A percentile compares a stretch with the other conserved stretches of the same genome.
Conservation (phyloP, 1,140 invertebrate species). For the Drosophila oshimai region DNA sequence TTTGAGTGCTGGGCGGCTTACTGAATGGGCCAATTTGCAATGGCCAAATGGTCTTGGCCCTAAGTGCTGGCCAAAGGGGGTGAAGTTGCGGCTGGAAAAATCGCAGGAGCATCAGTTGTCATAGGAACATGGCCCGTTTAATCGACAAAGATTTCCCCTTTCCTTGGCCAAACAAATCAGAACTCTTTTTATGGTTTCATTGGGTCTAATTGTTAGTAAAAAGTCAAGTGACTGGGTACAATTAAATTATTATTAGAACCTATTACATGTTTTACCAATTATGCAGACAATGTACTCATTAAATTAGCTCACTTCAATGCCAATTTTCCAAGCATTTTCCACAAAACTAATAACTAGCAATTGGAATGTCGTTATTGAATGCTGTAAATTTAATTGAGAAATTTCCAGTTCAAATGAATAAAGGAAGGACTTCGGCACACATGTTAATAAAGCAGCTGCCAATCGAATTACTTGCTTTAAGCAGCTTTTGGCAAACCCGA, state of each 20-base stretch:
- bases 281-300: not conserved
- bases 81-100: not conserved
- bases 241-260: not conserved
- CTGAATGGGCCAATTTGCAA: slow-evolving; percentile 29
- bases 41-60: slow-evolving; percentile 15
- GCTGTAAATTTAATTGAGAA: slow-evolving; percentile 1
- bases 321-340: not conserved
- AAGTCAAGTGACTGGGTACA: not conserved
- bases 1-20: slow-evolving; percentile 24
- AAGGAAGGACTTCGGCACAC: not conserved
- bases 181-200: not conserved
- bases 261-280: not conserved
- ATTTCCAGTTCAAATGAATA: not conserved
- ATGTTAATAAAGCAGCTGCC: slow-evolving; percentile 33
- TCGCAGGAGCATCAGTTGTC: slow-evolving; percentile 13
- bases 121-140: slow-evolving; percentile 9
- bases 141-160: not conserved
- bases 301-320: not conserved
- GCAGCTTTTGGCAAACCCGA: not conserved
- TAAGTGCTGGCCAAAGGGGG: slow-evolving; percentile 9
- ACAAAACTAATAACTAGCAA: not conserved
- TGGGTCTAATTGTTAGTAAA: not conserved
- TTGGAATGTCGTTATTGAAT: slow-evolving; percentile 1
- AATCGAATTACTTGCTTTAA: slow-evolving; percentile 24
- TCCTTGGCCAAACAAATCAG: not conserved